Conservation (phyloP, 2,888 invertebrate species). For the Anthophora plumipes region DNA sequence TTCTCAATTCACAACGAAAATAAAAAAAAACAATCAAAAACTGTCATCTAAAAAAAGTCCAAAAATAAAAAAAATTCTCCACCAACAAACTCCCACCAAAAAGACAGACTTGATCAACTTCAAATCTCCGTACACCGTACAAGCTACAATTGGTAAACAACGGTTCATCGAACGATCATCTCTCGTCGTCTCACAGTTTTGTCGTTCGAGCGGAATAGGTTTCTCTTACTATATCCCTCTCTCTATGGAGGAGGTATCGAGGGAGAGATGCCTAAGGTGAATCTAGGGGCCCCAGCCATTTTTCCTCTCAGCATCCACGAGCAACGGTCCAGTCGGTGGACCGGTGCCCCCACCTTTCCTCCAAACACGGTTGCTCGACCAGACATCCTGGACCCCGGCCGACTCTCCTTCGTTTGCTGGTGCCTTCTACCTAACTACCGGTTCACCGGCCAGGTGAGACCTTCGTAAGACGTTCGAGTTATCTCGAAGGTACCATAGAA, state of each 20-base stretch:
- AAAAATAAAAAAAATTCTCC: neutral
- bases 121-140: no score
- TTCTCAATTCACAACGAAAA: no score
- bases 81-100: no score
- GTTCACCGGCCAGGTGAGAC: slow-evolving; percentile 60
- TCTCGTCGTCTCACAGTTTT: neutral
- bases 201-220: slow-evolving; percentile 46
- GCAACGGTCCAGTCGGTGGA: slow-evolving; percentile 69
- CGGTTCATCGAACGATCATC: slow-evolving; percentile 46
- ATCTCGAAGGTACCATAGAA: slow-evolving; percentile 77
- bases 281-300: slow-evolving; percentile 75
- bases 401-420: slow-evolving; percentile 61
- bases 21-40: no score
- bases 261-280: slow-evolving; percentile 70
- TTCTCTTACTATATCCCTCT: slow-evolving; percentile 46
- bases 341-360: slow-evolving; percentile 59
- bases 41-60: neutral
- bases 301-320: slow-evolving; percentile 77
- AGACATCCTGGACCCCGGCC: slow-evolving; percentile 61
- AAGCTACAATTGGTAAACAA: slow-evolving; percentile 33
- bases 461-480: slow-evolving; percentile 61
- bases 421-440: slow-evolving; percentile 76
- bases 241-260: slow-evolving; percentile 63
- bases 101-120: no score
- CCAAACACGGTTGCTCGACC: slow-evolving; percentile 38